phyloP scores from a whole-genome alignment of 2,113 vertebrate genomes.

The Notothenia coriiceps region DNA sequence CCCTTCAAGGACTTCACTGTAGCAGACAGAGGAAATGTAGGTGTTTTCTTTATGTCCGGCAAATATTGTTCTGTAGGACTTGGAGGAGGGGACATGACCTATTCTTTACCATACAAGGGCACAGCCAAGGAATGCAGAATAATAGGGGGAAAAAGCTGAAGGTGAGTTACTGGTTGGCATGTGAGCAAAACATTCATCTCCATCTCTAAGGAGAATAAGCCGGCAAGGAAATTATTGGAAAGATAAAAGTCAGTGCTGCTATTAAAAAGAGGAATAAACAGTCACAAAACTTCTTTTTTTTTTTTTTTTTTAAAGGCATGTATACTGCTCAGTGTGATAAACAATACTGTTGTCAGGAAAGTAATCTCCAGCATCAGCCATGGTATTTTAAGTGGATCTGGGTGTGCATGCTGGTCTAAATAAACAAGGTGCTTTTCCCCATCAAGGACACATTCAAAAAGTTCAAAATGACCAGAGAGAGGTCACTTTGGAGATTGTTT shows the following conservation, averaged over 20 bases:
- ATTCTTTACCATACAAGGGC: conserved; percentile 31
- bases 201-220: background rate
- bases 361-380: conserved; percentile 29
- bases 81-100: conserved; percentile 3
- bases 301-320: no score
- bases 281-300: no score
- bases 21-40: conserved; percentile 28
- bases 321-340: background rate
- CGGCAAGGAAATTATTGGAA: background rate
- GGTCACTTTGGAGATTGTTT: background rate
- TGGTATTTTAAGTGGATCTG: conserved; percentile 63
- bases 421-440: conserved; percentile 32
- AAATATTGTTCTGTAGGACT: conserved; percentile 31
- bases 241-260: background rate
- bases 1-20: conserved; percentile 26
- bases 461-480: background rate
- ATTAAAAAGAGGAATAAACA: no score
- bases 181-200: background rate
- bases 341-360: background rate
- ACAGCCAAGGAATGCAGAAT: conserved; percentile 22
- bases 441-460: background rate
- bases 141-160: conserved; percentile 1
- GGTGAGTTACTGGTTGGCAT: background rate
- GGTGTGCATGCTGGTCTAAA: conserved; percentile 51
- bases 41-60: conserved; percentile 24